A percentile compares a stretch with the other conserved stretches of the same genome.
These are phyloP conservation scores for Xenopus laevis DNA, from an alignment of 2,113 vertebrate genomes.

Conservation along the genomic window DNA sequence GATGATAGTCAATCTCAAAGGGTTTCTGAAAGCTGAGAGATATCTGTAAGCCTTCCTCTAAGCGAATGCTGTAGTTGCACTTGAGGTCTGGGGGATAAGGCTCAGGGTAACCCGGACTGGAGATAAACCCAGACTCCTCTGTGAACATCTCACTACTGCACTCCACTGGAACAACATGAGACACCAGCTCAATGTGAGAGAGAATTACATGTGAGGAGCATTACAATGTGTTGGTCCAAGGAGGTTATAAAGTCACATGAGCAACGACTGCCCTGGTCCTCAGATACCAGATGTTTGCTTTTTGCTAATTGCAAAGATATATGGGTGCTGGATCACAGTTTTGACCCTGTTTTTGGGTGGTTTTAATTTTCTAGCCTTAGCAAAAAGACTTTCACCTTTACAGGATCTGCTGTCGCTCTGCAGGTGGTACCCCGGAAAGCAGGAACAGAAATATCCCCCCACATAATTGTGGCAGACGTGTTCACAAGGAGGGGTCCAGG, in stretches of 20 bases:
- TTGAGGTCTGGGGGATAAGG: constrained; percentile 63
- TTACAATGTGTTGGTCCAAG: background rate
- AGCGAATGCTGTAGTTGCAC: constrained; percentile 72
- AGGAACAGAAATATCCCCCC: constrained; percentile 85
- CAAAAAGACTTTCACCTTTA: constrained; percentile 59
- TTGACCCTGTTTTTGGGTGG: no score
- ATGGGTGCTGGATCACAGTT: no score
- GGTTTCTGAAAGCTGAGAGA: constrained; percentile 62
- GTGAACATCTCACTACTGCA: constrained; percentile 66
- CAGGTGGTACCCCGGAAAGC: constrained; percentile 76
- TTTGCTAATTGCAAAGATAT: no score
- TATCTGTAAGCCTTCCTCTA: constrained; percentile 61
- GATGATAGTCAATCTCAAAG: constrained; percentile 74
- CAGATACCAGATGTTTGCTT: no score
- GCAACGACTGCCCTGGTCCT: no score
- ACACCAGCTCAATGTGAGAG: background rate
- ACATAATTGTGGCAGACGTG: constrained; percentile 89
- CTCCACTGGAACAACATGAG: constrained; percentile 50
- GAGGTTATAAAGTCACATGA: no score
- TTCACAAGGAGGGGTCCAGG: constrained; percentile 66
- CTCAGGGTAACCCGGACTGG: constrained; percentile 68
- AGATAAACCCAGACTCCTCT: constrained; percentile 58
- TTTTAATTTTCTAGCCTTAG: no score
- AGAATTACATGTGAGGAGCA: background rate
- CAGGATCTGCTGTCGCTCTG: constrained; percentile 73